Base-by-base conservation (phyloP, 2,113 vertebrate genomes). In the Notarius lentiginosus region DNA sequence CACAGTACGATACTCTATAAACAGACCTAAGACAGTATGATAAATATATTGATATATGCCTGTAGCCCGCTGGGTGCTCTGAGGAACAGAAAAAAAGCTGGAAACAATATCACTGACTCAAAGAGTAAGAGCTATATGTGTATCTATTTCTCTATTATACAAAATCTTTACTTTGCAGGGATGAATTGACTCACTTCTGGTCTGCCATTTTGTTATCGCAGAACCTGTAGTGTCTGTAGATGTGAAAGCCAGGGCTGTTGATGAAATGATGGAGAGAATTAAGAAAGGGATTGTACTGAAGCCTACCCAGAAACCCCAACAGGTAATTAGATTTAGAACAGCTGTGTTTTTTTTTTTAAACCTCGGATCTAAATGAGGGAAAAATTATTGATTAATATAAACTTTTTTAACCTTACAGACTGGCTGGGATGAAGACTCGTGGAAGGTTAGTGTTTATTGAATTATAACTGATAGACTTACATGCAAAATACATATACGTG, bases 201-300 rank as follows among this genome's bases (percentile, higher is more conserved):
- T 76, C 47, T 76, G 7, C 24, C 34, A 18, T 72, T 82, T 70
- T 82, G 10, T 22, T 65, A 85, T 55, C 76, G 12, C 86, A 95
- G 91, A 92, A 24, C 20, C 86, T 8, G 61, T 66, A 0, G 34
- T 90, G 0, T n/a, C n/a, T 0, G 60, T 83, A 0, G 90, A 95
- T 11, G 75, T 86, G 0, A 96, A 94, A 90, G n/a, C 93, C 11
- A 94, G 89, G 63, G 96, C 96, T 0, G 93, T 97, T 91, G 92
- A 96, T 89, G 96, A 97, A 90, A 97, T 97, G 96, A 97, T 96
- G 95, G 95, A 94, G 55, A 89, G 96, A 87, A 97, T 97, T 75
- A 95, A 93, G 89, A 95, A 86, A 7, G 96, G 96, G 2, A 95
- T 96, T 56, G 7, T 94, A 53, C 92, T 97, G 85, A 93, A 92